Conservation (phyloP, 2,888 invertebrate genomes). For the Ashinkailepas kermadecensis region DNA sequence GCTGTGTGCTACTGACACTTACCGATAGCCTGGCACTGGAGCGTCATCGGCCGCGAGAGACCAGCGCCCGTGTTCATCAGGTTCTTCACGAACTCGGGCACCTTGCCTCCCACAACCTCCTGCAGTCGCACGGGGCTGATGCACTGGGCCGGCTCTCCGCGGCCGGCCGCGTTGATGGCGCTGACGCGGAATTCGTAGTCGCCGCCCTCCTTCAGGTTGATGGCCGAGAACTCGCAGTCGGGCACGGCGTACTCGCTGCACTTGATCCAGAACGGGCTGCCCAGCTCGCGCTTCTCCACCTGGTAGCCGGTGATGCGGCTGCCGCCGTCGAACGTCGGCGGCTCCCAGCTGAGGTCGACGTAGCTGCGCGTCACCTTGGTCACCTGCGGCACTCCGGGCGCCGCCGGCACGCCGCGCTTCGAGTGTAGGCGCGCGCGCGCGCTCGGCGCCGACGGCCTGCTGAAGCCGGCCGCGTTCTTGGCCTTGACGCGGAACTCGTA, state of each 20-base stretch:
- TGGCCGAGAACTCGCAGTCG: slow-evolving; percentile 75
- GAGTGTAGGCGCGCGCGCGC: slow-evolving; percentile 76
- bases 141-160: slow-evolving; percentile 73
- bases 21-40: slow-evolving; percentile 72
- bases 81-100: slow-evolving; percentile 79
- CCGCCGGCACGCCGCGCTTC: slow-evolving; percentile 73
- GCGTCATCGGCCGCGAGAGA: slow-evolving; percentile 66
- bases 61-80: slow-evolving; percentile 68
- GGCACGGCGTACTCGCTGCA: slow-evolving; percentile 87
- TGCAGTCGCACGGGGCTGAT: slow-evolving; percentile 89
- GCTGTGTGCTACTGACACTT: too few relatives aligned
- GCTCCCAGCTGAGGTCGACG: slow-evolving; percentile 88
- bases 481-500: slow-evolving; percentile 97
- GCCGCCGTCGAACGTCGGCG: slow-evolving; percentile 83
- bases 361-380: slow-evolving; percentile 81
- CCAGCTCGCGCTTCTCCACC: slow-evolving; percentile 81
- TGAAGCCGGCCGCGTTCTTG: slow-evolving; percentile 94
- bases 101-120: slow-evolving; percentile 78
- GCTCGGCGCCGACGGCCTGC: slow-evolving; percentile 82
- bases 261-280: slow-evolving; percentile 78
- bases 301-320: slow-evolving; percentile 88
- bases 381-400: slow-evolving; percentile 80
- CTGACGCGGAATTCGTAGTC: slow-evolving; percentile 94
- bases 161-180: slow-evolving; percentile 88
- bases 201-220: slow-evolving; percentile 78